Evolutionary conservation across 35 echinoderm and acorn worm genomes (phyloP), one percentile per base, ranked within the genome.

Genomic region (Heliocidaris erythrogramma): DNA sequence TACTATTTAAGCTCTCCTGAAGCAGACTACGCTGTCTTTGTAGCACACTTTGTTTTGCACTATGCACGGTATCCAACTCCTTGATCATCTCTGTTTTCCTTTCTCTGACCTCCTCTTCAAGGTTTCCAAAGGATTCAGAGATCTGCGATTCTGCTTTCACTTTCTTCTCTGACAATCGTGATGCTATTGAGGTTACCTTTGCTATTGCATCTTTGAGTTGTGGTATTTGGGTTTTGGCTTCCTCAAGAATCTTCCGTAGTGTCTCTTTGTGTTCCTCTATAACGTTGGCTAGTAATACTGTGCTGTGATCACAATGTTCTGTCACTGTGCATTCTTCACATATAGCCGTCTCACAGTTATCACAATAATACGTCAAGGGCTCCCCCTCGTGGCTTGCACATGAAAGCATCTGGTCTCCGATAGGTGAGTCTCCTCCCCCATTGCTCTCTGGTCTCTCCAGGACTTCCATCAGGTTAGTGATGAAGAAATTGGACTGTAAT

Each of bases 391-490:
- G 96, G 86, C 95, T 97, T 32, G 96, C 94, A 35, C 96, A 96
- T 18, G 48, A 95, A 91, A 90, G 69, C 85, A 94, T 86, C 30
- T 92, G 94, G 16, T 95, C 90, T 85, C 94, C 94, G 21, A 88
- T 92, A 30, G 90, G 92, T 27, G 94, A 92, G n/a, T 97, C 94
- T 65, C 94, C 97, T 85, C 93, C 95, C 48, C 95, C 95, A 56
- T 97, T 99, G 85, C 96, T 97, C 85, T 99, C 98, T 93, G 98
- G 98, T 59, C 94, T 97, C 86, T 99, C 98, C 56, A 99, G 61
- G 30, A 99, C 98, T 94, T 99, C 98, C 98, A 99, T 99, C 84
- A 99, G 96, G 71, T 99, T 99, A 2, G 98, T 99, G 91, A 99
- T 99, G 91, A 99, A 99, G 96, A 99, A 99, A 49, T 97, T 99